A percentile compares a stretch with the other conserved stretches of the same genome.
phyloP scores from a whole-genome alignment of 2,888 invertebrate genomes.

The Thelaira solivaga region DNA sequence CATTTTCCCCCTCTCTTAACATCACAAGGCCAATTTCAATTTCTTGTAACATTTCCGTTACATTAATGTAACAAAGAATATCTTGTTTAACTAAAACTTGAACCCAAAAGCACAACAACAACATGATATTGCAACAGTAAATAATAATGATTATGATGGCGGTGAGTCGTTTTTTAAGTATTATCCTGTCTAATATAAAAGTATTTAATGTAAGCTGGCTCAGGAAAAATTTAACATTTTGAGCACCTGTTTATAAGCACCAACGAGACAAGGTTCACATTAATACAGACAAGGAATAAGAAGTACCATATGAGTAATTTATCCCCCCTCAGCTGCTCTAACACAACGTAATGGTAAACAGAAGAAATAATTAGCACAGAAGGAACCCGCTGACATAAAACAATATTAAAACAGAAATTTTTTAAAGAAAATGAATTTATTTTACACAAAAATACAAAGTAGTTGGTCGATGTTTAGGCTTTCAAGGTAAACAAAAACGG shows the following conservation, averaged over 20 bases:
- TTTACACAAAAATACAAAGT: no score
- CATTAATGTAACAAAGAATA: constrained; percentile 46
- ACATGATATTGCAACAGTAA: not conserved
- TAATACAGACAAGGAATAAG: constrained; percentile 3
- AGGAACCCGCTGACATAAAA: not conserved
- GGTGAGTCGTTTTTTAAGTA: constrained; percentile 15
- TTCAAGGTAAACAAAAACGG: no score
- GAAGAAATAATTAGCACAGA: constrained; percentile 47
- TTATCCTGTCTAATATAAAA: constrained; percentile 29
- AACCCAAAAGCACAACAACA: not conserved
- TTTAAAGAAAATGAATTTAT: constrained; percentile 11
- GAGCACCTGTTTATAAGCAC: constrained; percentile 76
- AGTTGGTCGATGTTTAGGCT: no score
- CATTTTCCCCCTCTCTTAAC: not conserved
- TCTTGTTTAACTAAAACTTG: constrained; percentile 14
- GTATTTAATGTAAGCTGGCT: constrained; percentile 71
- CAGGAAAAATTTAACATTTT: constrained; percentile 69
- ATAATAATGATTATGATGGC: constrained; percentile 5
- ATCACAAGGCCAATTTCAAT: constrained; percentile 18
- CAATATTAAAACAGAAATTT: not conserved
- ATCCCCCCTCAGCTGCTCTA: not conserved
- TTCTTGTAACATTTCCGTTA: constrained; percentile 57
- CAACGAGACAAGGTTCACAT: constrained; percentile 66
- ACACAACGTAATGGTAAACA: constrained; percentile 4
- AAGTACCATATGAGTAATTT: constrained; percentile 2